Percentiles rank a stretch among this genome's conserved stretches.
These are phyloP conservation scores for Catostomus latipinnis DNA, from an alignment of 2,797 vertebrate genomes.

Conservation along the genomic window DNA sequence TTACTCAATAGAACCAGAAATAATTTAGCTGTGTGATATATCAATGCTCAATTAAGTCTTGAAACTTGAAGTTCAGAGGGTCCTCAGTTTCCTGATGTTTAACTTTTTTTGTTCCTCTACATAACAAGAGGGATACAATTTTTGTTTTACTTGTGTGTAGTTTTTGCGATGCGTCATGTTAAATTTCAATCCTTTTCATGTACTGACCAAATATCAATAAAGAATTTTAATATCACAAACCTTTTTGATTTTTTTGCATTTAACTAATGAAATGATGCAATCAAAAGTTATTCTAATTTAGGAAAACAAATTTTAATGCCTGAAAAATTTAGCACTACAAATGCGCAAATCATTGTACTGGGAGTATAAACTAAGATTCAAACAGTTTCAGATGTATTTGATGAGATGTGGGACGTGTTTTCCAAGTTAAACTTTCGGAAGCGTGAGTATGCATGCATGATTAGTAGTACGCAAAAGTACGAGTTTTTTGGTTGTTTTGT, in stretches of 20 bases:
- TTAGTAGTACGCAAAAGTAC: too few relatives aligned
- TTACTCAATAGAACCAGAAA: constrained; percentile 72
- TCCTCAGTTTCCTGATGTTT: constrained; percentile 89
- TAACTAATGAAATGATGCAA: too few relatives aligned
- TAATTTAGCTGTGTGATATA: constrained; percentile 68
- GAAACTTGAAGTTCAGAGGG: constrained; percentile 76
- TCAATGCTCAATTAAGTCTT: constrained; percentile 83
- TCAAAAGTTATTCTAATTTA: too few relatives aligned
- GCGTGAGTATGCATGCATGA: too few relatives aligned
- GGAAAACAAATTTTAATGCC: too few relatives aligned
- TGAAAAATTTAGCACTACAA: not conserved
- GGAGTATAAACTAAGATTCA: not conserved
- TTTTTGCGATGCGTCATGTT: constrained; percentile 92
- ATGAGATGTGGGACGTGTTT: not conserved
- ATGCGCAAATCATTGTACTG: not conserved
- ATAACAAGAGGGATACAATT: constrained; percentile 79
- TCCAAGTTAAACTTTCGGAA: not conserved
- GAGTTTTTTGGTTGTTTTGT: too few relatives aligned
- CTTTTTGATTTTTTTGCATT: constrained; percentile 11
- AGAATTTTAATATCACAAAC: constrained; percentile 92
- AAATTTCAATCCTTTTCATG: constrained; percentile 96
- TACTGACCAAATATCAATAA: constrained; percentile 99
- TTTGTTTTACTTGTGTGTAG: constrained; percentile 93
- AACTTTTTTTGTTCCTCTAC: constrained; percentile 82
- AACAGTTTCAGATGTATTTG: not conserved